Conservation (phyloP, 2,888 invertebrate genomes). For the Drosophila multiciliata region DNA sequence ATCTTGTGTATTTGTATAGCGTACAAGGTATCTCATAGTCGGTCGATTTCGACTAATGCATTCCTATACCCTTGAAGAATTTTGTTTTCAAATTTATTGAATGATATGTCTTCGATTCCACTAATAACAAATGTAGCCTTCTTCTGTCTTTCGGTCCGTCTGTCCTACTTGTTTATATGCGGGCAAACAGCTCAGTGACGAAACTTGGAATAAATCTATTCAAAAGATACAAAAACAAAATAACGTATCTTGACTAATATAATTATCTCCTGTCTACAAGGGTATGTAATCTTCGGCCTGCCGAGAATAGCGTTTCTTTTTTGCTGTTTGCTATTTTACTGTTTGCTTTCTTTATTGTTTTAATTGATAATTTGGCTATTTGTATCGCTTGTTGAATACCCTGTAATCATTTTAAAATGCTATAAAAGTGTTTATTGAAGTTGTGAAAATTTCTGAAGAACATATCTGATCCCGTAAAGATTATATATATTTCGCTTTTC, state of each 20-base stretch:
- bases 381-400: background rate
- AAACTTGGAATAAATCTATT: background rate
- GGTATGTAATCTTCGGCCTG: background rate
- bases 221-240: background rate
- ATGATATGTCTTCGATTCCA: no score
- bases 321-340: background rate
- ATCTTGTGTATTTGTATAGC: background rate
- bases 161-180: background rate
- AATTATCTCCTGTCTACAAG: background rate
- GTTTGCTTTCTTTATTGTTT: background rate
- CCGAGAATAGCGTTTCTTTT: background rate
- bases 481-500: background rate
- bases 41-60: background rate
- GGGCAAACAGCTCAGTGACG: background rate
- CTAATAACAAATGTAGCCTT: background rate
- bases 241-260: background rate
- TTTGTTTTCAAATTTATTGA: background rate
- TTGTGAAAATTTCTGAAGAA: background rate
- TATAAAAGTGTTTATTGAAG: background rate
- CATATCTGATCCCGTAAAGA: background rate
- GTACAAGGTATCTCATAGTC: background rate
- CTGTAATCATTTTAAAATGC: background rate
- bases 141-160: background rate
- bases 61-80: background rate
- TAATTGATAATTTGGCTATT: background rate